Base-by-base conservation (phyloP, 1,140 invertebrate genomes). In the Eufriesea mexicana region DNA sequence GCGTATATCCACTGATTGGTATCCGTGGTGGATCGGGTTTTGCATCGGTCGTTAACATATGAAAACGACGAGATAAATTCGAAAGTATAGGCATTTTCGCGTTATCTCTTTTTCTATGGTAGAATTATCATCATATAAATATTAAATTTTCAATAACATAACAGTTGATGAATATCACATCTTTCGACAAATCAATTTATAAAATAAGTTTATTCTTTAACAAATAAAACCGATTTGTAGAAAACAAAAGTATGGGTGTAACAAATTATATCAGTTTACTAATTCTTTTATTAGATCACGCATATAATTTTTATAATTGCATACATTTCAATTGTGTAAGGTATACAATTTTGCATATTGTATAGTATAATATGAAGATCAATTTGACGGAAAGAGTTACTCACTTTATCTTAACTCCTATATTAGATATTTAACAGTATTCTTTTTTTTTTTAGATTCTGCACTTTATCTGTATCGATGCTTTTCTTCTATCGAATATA, bases 81-180 rank as follows among this genome's bases (percentile, higher is more conserved):
- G 88, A 79, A 49, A 91, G 51, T 23, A 90, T 89, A 12, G 90
- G 84, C 90, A 91, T 91, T 90, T 90, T 61, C 23, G 18, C 2
- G 20, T 47, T 64, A 23, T 23, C 7, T 51, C 8, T 25, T 23
- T 64, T 10, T 28, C 8, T 66, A 8, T 61, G 9, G 20, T 74
- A 28, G 6, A 74, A 75, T 20, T 74, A 59, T 45, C n/a, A 47
- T 49, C 14, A n/a, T 67, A 61, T 28, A 2, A 59, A 59, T 25
- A 10, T 14, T 67, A 42, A n/a, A 42, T 42, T 67, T 42, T 45
- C 20, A 28, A 14, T 62, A 18, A 5, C 25, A 28, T 18, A 14
- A 42, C 28, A 4, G 10, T 20, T 64, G 16, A 23, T 66, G 9
- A 67, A 45, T 67, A 7, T 45, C 14, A 66, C 12, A 45, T n/a